Evolutionary conservation across 2,113 vertebrate species (phyloP).

Genomic region (Otocyon megalotis): DNA sequence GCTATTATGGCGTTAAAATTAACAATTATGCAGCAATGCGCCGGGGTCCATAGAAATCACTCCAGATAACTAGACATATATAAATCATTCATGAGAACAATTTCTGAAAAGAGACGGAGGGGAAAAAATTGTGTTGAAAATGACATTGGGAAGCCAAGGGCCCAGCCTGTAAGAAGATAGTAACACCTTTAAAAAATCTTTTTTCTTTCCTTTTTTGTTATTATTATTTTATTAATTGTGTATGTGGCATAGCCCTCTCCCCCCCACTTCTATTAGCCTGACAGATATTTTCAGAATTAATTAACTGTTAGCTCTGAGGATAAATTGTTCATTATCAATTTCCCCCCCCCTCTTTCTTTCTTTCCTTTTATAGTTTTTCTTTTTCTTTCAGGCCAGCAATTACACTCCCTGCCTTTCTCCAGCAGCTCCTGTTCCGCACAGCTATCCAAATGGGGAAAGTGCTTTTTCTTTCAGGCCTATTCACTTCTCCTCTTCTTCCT

Average conservation of each 20-base stretch:
- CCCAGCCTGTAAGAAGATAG: conserved; percentile 91
- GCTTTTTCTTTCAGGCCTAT: conserved; percentile 89
- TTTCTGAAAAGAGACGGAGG: conserved; percentile 94
- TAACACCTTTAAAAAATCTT: conserved; percentile 89
- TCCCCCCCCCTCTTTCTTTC: conserved; percentile 81
- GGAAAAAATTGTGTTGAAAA: conserved; percentile 91
- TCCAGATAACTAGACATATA: conserved; percentile 99
- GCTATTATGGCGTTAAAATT: conserved; percentile 99
- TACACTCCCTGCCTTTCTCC: conserved; percentile 88
- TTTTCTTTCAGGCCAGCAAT: conserved; percentile 89
- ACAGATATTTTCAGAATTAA: conserved; percentile 94
- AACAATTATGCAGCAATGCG: conserved; percentile 99
- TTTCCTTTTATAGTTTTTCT: conserved; percentile 87
- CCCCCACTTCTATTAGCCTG: conserved; percentile 86
- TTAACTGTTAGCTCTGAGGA: conserved; percentile 92
- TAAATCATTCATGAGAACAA: conserved; percentile 99
- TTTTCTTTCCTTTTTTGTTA: conserved; percentile 86
- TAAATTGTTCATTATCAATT: conserved; percentile 92
- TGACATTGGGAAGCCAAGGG: conserved; percentile 94
- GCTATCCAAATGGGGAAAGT: conserved; percentile 91
- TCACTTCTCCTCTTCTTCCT: conserved; percentile 89
- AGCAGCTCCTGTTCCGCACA: conserved; percentile 88
- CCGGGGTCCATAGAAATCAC: conserved; percentile 99
- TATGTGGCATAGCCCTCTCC: conserved; percentile 80
- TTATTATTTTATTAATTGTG: conserved; percentile 91